phyloP scores from a whole-genome alignment of 2,113 vertebrate species.

The Noctilio leporinus region DNA sequence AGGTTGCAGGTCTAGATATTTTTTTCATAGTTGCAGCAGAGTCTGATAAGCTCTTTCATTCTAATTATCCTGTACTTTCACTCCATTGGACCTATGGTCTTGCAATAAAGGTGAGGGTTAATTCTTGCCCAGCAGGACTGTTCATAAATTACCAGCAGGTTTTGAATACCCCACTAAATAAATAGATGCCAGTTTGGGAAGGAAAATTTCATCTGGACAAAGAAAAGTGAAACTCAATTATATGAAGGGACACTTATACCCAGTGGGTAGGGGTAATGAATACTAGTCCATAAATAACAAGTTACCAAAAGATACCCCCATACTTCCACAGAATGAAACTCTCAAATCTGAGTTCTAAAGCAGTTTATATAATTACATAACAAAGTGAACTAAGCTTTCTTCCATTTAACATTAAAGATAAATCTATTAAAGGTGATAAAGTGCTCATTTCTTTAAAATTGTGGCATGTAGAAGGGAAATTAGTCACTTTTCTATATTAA shows the following conservation, averaged over 20 bases:
- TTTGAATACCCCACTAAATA: slow-evolving; percentile 27
- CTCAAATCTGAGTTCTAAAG: background rate
- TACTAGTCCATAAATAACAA: background rate
- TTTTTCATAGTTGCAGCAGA: slow-evolving; percentile 44
- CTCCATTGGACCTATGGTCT: slow-evolving; percentile 1
- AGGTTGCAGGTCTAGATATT: slow-evolving; percentile 22
- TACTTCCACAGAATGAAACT: background rate
- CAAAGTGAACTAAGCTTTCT: background rate
- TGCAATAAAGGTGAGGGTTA: slow-evolving; percentile 41
- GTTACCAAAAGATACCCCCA: background rate
- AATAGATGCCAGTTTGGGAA: background rate
- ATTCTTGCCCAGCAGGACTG: background rate
- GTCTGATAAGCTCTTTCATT: slow-evolving; percentile 26
- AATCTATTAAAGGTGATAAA: background rate
- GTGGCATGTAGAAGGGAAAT: background rate
- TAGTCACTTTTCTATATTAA: background rate
- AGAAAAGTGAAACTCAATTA: slow-evolving; percentile 28
- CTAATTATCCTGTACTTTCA: slow-evolving; percentile 40
- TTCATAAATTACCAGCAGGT: background rate
- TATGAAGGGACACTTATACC: background rate
- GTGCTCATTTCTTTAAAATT: background rate
- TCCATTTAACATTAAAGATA: background rate
- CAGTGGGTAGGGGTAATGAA: background rate
- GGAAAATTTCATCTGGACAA: slow-evolving; percentile 9
- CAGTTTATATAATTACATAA: background rate